phyloP scores from a whole-genome alignment of 1,140 invertebrate genomes.

The Drosophila willistoni region DNA sequence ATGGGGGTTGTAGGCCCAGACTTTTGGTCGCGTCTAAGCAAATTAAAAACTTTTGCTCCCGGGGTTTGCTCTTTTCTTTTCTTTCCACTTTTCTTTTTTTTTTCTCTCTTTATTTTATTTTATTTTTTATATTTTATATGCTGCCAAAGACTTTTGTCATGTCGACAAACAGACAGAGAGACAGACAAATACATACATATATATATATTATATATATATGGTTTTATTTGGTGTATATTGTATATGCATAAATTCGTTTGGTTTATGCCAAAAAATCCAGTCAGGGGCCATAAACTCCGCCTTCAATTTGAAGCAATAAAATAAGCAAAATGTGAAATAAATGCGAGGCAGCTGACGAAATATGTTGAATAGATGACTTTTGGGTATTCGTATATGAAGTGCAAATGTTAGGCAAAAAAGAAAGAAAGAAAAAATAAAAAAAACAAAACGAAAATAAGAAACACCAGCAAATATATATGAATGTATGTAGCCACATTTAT shows the following conservation, averaged over 20 bases:
- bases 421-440: no score
- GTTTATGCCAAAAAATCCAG: constrained; percentile 66
- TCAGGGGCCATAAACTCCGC: constrained; percentile 59
- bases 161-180: constrained; percentile 2
- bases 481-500: neutral
- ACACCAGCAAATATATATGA: neutral
- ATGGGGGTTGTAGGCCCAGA: constrained; percentile 28
- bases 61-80: neutral
- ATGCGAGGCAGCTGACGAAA: constrained; percentile 53
- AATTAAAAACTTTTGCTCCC: constrained; percentile 54
- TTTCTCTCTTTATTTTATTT: neutral
- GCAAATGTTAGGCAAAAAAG: constrained; percentile 15
- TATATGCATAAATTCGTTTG: constrained; percentile 54
- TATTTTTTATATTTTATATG: neutral
- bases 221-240: constrained; percentile 37
- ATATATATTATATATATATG: neutral
- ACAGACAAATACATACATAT: constrained; percentile 24
- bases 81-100: neutral
- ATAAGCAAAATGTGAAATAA: constrained; percentile 58
- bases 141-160: constrained; percentile 8
- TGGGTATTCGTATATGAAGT: constrained; percentile 27
- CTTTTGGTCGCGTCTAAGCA: constrained; percentile 51
- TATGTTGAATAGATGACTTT: constrained; percentile 5
- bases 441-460: neutral
- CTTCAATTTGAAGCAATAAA: constrained; percentile 67